Percentiles rank a stretch among this genome's conserved stretches.
These are phyloP conservation scores for Procambarus virginalis DNA, from an alignment of 1,140 invertebrate species.

Conservation along the genomic window DNA sequence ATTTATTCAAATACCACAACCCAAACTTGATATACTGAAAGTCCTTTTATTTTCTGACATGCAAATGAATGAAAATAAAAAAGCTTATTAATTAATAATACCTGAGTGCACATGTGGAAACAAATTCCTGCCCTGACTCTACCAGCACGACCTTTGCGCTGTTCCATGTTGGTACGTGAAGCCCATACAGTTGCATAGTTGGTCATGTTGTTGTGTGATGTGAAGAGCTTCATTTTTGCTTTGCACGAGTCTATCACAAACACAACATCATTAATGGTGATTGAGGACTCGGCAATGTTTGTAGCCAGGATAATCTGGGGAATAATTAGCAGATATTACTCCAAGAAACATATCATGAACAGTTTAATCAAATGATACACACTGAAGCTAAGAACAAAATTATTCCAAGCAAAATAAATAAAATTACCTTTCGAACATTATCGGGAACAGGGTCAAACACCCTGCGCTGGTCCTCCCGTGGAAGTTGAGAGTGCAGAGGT, in stretches of 20 bases:
- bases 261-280: slow-evolving; percentile 97
- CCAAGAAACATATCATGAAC: not conserved
- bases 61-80: no score
- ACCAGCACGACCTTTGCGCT: slow-evolving; percentile 92
- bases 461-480: slow-evolving; percentile 90
- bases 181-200: slow-evolving; percentile 96
- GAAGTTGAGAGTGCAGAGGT: slow-evolving; percentile 92
- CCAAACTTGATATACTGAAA: no score
- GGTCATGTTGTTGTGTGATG: slow-evolving; percentile 96
- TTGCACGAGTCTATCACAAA: slow-evolving; percentile 97
- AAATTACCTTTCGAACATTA: slow-evolving; percentile 81
- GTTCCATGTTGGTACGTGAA: slow-evolving; percentile 91
- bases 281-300: slow-evolving; percentile 95
- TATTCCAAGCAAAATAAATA: no score
- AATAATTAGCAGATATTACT: not conserved
- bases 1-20: no score
- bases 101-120: slow-evolving; percentile 88
- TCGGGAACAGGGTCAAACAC: slow-evolving; percentile 87
- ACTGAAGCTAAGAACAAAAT: no score
- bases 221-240: slow-evolving; percentile 96
- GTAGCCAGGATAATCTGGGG: slow-evolving; percentile 88
- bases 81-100: not conserved
- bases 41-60: no score
- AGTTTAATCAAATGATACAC: not conserved
- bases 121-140: slow-evolving; percentile 90